Conservation (phyloP, 1,140 invertebrate species). For the Nasonia longicornis region DNA sequence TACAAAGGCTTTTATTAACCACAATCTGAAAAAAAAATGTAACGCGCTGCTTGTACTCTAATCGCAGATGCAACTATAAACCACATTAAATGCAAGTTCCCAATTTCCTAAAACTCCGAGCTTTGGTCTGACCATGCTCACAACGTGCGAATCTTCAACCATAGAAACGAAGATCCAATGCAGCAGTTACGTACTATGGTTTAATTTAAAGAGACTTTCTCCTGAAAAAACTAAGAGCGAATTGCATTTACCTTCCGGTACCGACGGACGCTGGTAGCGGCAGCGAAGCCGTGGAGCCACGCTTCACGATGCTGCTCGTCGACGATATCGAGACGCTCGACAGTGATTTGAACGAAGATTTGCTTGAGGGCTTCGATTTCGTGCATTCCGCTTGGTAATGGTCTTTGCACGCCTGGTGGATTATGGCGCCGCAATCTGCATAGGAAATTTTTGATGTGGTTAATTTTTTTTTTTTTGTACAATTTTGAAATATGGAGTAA, state of each 20-base stretch:
- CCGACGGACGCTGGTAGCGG: slow-evolving; percentile 58
- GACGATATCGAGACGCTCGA: slow-evolving; percentile 61
- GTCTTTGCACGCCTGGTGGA: slow-evolving; percentile 90
- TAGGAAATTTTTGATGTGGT: slow-evolving; percentile 43
- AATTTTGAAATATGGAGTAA: neutral
- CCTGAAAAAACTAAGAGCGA: neutral
- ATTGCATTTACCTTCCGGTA: slow-evolving; percentile 62
- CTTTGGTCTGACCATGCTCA: slow-evolving; percentile 56
- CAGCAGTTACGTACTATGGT: slow-evolving; percentile 46
- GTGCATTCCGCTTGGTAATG: slow-evolving; percentile 81
- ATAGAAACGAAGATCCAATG: slow-evolving; percentile 59
- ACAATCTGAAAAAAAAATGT: too few relatives aligned
- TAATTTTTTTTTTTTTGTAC: neutral
- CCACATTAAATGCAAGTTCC: slow-evolving; percentile 25
- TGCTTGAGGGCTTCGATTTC: slow-evolving; percentile 59
- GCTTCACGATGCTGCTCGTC: slow-evolving; percentile 58
- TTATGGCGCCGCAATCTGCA: slow-evolving; percentile 84
- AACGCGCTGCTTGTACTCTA: too few relatives aligned
- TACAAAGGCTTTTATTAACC: too few relatives aligned
- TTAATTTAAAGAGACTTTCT: slow-evolving; percentile 6
- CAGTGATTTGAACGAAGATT: slow-evolving; percentile 62
- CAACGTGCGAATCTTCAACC: slow-evolving; percentile 61
- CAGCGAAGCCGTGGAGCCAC: slow-evolving; percentile 64
- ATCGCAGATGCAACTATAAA: too few relatives aligned
- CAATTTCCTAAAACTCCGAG: slow-evolving; percentile 49